phyloP scores from a whole-genome alignment of 2,797 vertebrate genomes.

The Mormyrus proboscirostris region DNA sequence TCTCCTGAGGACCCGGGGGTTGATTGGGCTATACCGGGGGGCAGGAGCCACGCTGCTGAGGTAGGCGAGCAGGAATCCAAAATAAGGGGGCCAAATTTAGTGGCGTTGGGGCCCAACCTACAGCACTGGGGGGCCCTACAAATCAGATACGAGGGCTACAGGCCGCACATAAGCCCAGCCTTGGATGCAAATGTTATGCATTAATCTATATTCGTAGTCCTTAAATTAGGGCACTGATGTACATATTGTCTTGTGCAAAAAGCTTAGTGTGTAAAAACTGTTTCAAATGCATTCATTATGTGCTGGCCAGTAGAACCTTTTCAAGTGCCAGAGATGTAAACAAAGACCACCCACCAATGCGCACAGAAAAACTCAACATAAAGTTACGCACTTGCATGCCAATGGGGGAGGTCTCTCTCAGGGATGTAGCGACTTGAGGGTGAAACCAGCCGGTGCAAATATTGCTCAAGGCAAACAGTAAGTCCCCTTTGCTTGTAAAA shows the following conservation, averaged over 20 bases:
- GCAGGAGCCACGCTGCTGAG: slow-evolving; percentile 78
- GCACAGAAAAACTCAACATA: background rate
- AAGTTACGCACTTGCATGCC: background rate
- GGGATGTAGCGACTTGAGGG: background rate
- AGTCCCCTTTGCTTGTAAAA: background rate
- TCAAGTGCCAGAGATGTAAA: background rate
- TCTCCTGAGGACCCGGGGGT: slow-evolving; percentile 63
- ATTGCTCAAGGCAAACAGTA: background rate
- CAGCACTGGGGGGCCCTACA: background rate
- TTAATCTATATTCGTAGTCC: background rate
- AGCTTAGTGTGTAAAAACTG: background rate
- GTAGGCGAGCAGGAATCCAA: slow-evolving; percentile 42
- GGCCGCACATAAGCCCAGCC: background rate
- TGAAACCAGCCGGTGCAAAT: background rate
- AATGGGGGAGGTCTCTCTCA: background rate
- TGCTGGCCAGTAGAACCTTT: background rate
- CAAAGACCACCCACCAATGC: background rate
- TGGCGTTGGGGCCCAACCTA: background rate
- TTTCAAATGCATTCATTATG: background rate
- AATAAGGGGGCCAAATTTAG: background rate
- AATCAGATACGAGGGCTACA: background rate
- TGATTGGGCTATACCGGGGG: slow-evolving; percentile 71
- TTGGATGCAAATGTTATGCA: background rate
- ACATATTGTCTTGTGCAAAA: background rate
- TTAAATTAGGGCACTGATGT: background rate